A percentile compares a stretch with the other conserved stretches of the same genome.
phyloP scores from a whole-genome alignment of 2,888 invertebrate species.

The Nasonovia ribisnigri region DNA sequence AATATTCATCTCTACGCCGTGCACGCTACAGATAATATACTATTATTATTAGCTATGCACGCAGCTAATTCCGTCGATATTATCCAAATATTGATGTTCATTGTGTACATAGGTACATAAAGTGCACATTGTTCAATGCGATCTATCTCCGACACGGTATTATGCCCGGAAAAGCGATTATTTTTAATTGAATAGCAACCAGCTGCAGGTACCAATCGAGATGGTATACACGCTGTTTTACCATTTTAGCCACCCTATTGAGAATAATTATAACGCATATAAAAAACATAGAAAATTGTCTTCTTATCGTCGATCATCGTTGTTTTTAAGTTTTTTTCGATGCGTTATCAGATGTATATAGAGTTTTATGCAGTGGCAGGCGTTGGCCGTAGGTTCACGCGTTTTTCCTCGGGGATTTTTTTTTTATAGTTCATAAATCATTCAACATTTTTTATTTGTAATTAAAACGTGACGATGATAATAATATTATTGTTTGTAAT shows the following conservation, averaged over 20 bases:
- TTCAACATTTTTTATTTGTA: no score
- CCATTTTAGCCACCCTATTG: neutral
- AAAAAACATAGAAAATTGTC: neutral
- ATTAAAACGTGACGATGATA: no score
- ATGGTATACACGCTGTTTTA: neutral
- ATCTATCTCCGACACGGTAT: neutral
- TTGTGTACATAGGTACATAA: neutral
- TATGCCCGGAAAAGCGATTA: neutral
- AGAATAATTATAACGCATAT: neutral
- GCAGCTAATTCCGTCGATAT: neutral
- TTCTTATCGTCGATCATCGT: neutral
- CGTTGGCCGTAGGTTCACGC: no score
- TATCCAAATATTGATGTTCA: slow-evolving; percentile 1
- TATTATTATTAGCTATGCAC: neutral
- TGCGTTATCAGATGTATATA: neutral
- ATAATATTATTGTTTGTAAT: no score
- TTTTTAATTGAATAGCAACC: neutral
- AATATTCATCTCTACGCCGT: neutral
- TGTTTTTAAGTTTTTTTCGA: neutral
- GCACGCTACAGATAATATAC: neutral
- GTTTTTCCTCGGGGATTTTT: neutral
- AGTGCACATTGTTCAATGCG: neutral
- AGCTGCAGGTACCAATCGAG: neutral
- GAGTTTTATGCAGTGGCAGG: neutral
- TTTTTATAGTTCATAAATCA: neutral